These are phyloP conservation scores for Hylaeus volcanicus DNA, from an alignment of 1,140 invertebrate species.

Conservation along the genomic window DNA sequence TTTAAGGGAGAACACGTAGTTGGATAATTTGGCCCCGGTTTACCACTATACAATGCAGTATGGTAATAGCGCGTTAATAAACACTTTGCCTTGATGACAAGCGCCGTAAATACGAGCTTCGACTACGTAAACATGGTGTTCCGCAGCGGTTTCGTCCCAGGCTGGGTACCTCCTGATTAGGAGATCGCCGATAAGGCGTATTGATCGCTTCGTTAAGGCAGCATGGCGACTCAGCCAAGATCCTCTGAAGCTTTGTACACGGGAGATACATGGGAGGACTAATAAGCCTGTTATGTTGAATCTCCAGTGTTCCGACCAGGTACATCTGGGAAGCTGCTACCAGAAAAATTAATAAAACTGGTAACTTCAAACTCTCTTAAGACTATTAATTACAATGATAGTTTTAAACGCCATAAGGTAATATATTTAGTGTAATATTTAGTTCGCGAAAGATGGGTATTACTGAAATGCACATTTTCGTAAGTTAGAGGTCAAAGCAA, in stretches of 20 bases:
- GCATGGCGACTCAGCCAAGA: slow-evolving; percentile 13
- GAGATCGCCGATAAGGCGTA: slow-evolving; percentile 57
- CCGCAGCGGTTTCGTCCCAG: slow-evolving; percentile 12
- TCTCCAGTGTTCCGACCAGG: neutral
- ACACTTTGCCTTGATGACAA: slow-evolving; percentile 32
- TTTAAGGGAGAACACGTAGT: neutral
- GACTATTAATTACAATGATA: too few relatives aligned
- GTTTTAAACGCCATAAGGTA: too few relatives aligned
- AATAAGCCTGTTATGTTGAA: neutral
- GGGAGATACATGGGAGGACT: neutral
- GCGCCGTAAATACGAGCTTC: slow-evolving; percentile 35
- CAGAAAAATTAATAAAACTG: too few relatives aligned
- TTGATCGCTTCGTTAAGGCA: slow-evolving; percentile 67
- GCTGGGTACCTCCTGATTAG: slow-evolving; percentile 40
- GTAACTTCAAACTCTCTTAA: too few relatives aligned
- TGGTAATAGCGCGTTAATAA: slow-evolving; percentile 31
- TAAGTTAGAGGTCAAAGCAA: too few relatives aligned
- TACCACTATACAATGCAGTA: neutral
- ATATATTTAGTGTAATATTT: too few relatives aligned
- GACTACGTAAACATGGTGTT: slow-evolving; percentile 36
- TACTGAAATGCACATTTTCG: too few relatives aligned
- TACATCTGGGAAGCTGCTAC: too few relatives aligned
- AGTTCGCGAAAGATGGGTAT: too few relatives aligned
- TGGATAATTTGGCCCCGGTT: slow-evolving; percentile 8
- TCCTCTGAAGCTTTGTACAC: neutral